Conservation (phyloP, 2,888 invertebrate species). For the Deroplatys truncata region DNA sequence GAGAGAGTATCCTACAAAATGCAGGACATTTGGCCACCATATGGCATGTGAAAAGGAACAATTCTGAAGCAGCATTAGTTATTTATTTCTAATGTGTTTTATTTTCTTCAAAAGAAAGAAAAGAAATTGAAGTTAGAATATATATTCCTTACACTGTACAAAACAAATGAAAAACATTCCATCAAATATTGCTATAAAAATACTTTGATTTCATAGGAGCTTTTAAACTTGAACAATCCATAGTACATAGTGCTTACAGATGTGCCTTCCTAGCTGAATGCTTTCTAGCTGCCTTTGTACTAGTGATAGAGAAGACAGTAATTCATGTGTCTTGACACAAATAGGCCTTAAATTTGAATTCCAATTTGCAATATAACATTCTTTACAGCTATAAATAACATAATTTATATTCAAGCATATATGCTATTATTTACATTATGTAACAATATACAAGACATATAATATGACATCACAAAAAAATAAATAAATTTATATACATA, state of each 20-base stretch:
- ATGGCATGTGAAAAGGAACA: too few relatives aligned
- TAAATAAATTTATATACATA: not conserved
- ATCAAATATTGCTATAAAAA: not conserved
- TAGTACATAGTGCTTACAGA: not conserved
- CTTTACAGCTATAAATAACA: not conserved
- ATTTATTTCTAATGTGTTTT: not conserved
- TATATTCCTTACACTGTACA: not conserved
- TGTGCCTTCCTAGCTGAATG: not conserved
- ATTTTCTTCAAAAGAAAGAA: not conserved
- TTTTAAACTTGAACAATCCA: not conserved
- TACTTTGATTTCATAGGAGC: not conserved
- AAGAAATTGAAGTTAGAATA: not conserved
- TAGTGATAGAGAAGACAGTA: not conserved
- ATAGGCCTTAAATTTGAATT: not conserved
- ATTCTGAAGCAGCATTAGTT: too few relatives aligned
- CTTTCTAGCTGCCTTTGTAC: not conserved
- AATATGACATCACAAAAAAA: not conserved
- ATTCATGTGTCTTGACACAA: not conserved
- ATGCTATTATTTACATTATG: not conserved
- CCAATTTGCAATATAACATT: not conserved
- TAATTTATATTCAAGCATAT: not conserved
- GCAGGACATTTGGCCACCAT: too few relatives aligned
- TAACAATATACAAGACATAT: not conserved
- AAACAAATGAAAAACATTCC: constrained; percentile 5
- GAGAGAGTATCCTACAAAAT: too few relatives aligned